These are phyloP conservation scores for Melanotaenia duboulayi DNA, from an alignment of 2,113 vertebrate species.

Conservation along the genomic window DNA sequence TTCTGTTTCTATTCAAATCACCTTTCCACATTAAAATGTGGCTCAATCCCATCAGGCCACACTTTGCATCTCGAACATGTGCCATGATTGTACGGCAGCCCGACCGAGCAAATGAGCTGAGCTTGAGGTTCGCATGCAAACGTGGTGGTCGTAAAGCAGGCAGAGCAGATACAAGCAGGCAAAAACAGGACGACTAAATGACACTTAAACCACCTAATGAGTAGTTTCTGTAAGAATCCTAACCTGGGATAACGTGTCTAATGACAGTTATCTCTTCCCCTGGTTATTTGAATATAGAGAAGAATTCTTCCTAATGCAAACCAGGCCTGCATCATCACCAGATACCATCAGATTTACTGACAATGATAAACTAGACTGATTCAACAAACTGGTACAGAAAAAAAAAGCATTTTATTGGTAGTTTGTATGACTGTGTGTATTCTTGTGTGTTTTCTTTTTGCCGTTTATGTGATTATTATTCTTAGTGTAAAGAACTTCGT, in stretches of 20 bases:
- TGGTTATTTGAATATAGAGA: conserved; percentile 26
- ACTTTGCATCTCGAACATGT: neutral
- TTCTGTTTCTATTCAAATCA: neutral
- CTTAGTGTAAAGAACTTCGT: too few species aligned
- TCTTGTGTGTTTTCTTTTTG: too few species aligned
- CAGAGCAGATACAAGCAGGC: neutral
- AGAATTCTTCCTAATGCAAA: too few species aligned
- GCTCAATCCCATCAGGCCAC: too few species aligned
- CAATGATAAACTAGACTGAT: too few species aligned
- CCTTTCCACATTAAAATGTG: too few species aligned
- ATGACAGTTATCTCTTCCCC: neutral
- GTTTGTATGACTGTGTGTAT: too few species aligned
- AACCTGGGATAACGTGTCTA: neutral
- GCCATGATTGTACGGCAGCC: neutral
- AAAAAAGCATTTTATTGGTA: too few species aligned
- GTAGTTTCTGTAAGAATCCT: neutral
- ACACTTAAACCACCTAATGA: neutral
- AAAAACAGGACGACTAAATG: neutral
- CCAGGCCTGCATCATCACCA: too few species aligned
- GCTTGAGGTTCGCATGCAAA: conserved; percentile 38
- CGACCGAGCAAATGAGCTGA: conserved; percentile 13
- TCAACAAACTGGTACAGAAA: too few species aligned
- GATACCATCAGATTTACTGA: too few species aligned
- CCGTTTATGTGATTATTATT: too few species aligned
- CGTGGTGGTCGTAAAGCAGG: neutral